Conservation (phyloP, 1,140 invertebrate species). For the Atta cephalotes region DNA sequence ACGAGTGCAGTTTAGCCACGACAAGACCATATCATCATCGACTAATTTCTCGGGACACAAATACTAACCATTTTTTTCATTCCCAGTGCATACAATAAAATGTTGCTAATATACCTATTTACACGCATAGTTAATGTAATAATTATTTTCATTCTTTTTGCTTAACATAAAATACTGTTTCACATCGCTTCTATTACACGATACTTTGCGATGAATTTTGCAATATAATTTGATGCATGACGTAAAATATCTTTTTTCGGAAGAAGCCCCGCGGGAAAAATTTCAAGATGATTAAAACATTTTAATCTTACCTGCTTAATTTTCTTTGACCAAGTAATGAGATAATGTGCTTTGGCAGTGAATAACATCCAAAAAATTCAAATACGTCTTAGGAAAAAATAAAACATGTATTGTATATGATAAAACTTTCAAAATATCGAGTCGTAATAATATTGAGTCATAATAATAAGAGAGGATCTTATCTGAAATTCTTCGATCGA, state of each 20-base stretch:
- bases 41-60: slow-evolving; percentile 49
- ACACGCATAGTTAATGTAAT: not conserved
- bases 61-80: slow-evolving; percentile 37
- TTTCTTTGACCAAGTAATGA: too few relatives aligned
- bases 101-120: not conserved
- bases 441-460: not conserved
- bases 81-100: not conserved
- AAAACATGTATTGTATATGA: not conserved
- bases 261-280: too few relatives aligned
- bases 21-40: slow-evolving; percentile 62
- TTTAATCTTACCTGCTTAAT: too few relatives aligned
- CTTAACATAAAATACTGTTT: not conserved
- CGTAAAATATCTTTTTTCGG: not conserved
- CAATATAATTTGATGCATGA: not conserved
- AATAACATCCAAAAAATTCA: not conserved
- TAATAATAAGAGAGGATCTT: not conserved
- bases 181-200: not conserved
- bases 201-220: too few relatives aligned
- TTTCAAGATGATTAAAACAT: too few relatives aligned
- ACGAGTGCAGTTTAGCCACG: slow-evolving; percentile 48
- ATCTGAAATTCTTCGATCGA: not conserved
- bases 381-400: not conserved
- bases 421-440: not conserved
- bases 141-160: not conserved
- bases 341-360: too few relatives aligned